Base-by-base conservation (phyloP, 2,797 vertebrate genomes). In the Mastacembelus armatus region DNA sequence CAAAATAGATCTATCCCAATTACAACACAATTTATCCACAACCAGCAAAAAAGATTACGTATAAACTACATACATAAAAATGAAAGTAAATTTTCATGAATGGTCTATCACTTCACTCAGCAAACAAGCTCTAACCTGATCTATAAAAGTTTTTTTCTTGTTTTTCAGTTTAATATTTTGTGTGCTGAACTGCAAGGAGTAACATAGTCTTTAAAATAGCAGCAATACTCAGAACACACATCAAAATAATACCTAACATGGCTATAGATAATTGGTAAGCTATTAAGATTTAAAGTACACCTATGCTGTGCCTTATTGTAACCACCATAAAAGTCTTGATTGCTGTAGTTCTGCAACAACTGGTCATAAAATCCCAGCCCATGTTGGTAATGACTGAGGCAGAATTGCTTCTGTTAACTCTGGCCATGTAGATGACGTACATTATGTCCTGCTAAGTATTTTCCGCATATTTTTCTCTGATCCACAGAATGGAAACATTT, bases 271-370 rank as follows among this genome's bases (percentile, higher is more conserved):
- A 91, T 89, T 21, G 33, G 89, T 93, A 29, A 94, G 62, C 81
- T 65, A 91, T 91, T 93, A 88, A 85, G 88, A 82, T 69, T 66
- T 62, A 91, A 92, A 91, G 91, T 93, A 91, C 91, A 79, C 52
- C 18, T 27, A 15, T 48, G 73, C 58, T 56, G 26, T 36, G 69
- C 35, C 14, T 55, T 66, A 57, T 14, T 60, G 56, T 62, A 49
- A 64, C 29, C 49, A 38, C 74, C 61, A 89, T 92, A 91, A 92
- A 91, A 84, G 18, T 45, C 39, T 43, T 64, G 35, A 89, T 81
- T 74, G 61, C 71, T 51, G 47, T 74, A 52, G 74, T 49, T 62
- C n/a, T 70, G 61, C 18, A 61, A 66, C 49, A 54, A 10, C 49
- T 67, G 57, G 60, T 80, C 71, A 81, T 85, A 79, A 88, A n/a